phyloP scores from a whole-genome alignment of 1,140 invertebrate species.

The Zaprionus ghesquierei region DNA sequence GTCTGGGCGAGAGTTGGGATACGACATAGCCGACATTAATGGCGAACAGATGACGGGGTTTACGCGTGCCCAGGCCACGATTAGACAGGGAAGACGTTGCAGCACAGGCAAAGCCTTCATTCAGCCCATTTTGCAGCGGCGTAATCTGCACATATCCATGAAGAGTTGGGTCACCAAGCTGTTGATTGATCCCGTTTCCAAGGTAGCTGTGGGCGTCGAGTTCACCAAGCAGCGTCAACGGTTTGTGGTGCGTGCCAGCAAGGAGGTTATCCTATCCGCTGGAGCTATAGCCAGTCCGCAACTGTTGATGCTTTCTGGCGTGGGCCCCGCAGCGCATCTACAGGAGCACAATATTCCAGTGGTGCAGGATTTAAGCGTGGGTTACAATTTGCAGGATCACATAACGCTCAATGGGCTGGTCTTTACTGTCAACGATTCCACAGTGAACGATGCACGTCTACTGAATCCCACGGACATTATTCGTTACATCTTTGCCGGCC shows the following conservation, averaged over 20 bases:
- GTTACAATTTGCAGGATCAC: conserved; percentile 92
- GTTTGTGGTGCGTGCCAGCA: conserved; percentile 86
- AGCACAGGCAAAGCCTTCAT: conserved; percentile 93
- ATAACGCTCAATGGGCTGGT: conserved; percentile 87
- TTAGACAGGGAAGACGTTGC: conserved; percentile 87
- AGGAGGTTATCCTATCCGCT: conserved; percentile 90
- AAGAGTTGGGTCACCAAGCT: conserved; percentile 89
- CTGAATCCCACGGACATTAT: conserved; percentile 84
- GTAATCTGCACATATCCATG: conserved; percentile 90
- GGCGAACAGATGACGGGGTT: conserved; percentile 86
- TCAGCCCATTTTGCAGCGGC: conserved; percentile 87
- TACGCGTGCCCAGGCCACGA: conserved; percentile 87
- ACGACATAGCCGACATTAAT: conserved; percentile 87
- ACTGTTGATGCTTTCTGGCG: conserved; percentile 90
- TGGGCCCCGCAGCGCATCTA: conserved; percentile 90
- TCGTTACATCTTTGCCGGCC: conserved; percentile 84
- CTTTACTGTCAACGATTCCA: conserved; percentile 87
- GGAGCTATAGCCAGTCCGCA: conserved; percentile 92
- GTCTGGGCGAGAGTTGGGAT: conserved; percentile 89
- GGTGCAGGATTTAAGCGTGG: conserved; percentile 88
- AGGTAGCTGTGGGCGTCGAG: conserved; percentile 84
- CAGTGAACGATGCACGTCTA: conserved; percentile 83
- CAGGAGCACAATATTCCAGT: conserved; percentile 84
- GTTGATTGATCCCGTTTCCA: conserved; percentile 85
- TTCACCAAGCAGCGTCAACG: conserved; percentile 85